These are phyloP conservation scores for Spinibarbus caldwelli DNA, from an alignment of 2,797 vertebrate species.

Conservation along the genomic window DNA sequence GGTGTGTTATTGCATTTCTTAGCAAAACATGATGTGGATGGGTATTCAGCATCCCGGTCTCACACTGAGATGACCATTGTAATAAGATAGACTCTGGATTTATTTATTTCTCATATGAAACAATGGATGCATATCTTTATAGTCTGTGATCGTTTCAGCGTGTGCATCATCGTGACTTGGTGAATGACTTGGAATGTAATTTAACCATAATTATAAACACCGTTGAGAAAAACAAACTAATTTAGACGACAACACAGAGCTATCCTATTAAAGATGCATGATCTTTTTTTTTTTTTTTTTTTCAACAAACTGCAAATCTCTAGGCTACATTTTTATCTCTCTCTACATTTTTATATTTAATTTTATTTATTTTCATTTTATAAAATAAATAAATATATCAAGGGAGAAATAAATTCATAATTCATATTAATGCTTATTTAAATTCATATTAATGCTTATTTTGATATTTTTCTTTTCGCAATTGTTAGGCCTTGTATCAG, in stretches of 20 bases:
- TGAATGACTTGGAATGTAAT: conserved; percentile 15
- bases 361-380: too few relatives aligned
- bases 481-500: too few relatives aligned
- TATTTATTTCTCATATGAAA: neutral
- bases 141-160: neutral
- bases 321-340: too few relatives aligned
- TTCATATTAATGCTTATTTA: too few relatives aligned
- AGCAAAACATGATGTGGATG: neutral
- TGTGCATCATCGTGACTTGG: neutral
- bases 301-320: too few relatives aligned
- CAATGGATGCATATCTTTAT: neutral
- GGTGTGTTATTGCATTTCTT: neutral
- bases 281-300: neutral
- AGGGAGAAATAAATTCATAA: too few relatives aligned
- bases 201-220: conserved; percentile 25
- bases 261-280: conserved; percentile 12
- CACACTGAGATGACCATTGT: neutral
- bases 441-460: too few relatives aligned
- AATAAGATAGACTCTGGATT: neutral
- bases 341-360: too few relatives aligned
- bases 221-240: conserved; percentile 16
- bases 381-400: too few relatives aligned
- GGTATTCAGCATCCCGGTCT: neutral
- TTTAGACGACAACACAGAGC: neutral
- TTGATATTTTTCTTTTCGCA: too few relatives aligned